Evolutionary conservation across 2,113 vertebrate species (phyloP).

Genomic region (Chauna torquata): DNA sequence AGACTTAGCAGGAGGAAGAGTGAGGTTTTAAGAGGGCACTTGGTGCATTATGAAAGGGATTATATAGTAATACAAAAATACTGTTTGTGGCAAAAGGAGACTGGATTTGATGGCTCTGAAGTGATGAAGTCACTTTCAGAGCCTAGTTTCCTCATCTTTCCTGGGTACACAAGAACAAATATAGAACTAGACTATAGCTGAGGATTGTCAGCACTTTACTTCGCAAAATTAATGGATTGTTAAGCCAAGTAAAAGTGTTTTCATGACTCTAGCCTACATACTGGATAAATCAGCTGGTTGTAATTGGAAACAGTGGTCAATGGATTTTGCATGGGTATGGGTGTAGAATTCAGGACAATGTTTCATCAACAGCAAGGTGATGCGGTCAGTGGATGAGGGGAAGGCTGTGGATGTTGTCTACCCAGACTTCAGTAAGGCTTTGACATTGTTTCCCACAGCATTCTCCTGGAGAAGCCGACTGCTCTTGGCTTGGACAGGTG

Average conservation of each 20-base stretch:
- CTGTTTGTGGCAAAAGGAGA: neutral
- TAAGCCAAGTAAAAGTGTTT: neutral
- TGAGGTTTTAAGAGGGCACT: neutral
- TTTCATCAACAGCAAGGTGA: too few species aligned
- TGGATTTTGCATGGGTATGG: neutral
- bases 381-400: too few species aligned
- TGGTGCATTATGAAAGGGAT: neutral
- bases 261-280: neutral
- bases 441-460: too few species aligned
- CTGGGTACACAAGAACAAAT: neutral
- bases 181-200: neutral
- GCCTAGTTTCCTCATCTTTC: neutral
- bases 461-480: too few species aligned
- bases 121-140: neutral
- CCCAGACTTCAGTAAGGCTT: too few species aligned
- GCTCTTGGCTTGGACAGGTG: too few species aligned
- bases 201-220: neutral
- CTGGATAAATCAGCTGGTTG: neutral
- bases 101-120: neutral
- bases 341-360: neutral
- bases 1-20: neutral
- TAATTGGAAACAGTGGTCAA: neutral
- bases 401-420: too few species aligned
- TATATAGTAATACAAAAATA: neutral
- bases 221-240: neutral